Evolutionary conservation across 2,888 invertebrate genomes (phyloP), one percentile per base, ranked within the genome.

Genomic region (Cantharis lateralis): DNA sequence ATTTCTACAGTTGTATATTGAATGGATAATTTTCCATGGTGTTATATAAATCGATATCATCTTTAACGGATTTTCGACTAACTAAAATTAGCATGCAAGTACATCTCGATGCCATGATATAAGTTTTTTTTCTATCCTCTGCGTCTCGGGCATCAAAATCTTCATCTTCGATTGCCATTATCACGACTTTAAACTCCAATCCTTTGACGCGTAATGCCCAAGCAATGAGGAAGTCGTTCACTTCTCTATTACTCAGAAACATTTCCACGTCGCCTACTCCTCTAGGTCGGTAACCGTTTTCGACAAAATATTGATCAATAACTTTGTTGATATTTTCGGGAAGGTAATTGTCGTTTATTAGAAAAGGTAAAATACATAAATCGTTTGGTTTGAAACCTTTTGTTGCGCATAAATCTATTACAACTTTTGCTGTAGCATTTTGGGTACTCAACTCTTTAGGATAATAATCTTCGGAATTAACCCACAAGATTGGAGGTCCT

Each of bases 151-250:
- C 77, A 76, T 87, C 87, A 76, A 86, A 87, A 80, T 87, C 87
- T 68, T 86, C 86, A n/a, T 85, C 84, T 75, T 87, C 87, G 15
- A 87, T 83, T 5, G 83, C 85, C 78, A 87, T 84, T 5, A 88
- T 81, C 2, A 88, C 87, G 2, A 87, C 86, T 78, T 87, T 87
- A 81, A 87, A 88, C 74, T 88, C 87, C 73, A 88, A 81, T 0
- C 87, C 87, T 80, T 88, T 88, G 10, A 87, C 85, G 10, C 86
- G 80, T 61, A 87, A 80, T 13, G 84, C 85, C 87, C 87, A 87
- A 7, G 87, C 82, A 28, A 87, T 82, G 10, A 87, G 78, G 78
- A 87, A 87, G 66, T 85, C 82, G 75, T 85, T 85, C 5, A 84
- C 81, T 70, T 84, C 83, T 32, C 80, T 83, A 68, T 83, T 78